Evolutionary conservation across 2,888 invertebrate species (phyloP).

Genomic region (Tribolium freemani): DNA sequence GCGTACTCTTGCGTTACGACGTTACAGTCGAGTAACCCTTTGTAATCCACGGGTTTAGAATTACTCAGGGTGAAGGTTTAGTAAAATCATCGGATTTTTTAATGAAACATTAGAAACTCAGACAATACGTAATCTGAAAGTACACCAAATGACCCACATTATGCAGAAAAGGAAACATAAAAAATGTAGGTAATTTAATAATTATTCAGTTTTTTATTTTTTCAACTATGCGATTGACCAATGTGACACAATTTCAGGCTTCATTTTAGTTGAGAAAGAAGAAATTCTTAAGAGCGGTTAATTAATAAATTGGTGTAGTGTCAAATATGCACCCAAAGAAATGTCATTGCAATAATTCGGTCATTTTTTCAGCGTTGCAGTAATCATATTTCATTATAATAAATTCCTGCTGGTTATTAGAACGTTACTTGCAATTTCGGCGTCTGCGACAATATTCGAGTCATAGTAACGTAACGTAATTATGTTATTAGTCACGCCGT

Average conservation of each 20-base stretch:
- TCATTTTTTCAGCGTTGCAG: constrained; percentile 1
- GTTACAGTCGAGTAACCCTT: neutral
- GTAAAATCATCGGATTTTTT: neutral
- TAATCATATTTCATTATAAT: neutral
- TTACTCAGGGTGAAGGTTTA: neutral
- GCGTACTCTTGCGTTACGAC: neutral
- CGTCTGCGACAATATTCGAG: constrained; percentile 55
- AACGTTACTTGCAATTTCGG: constrained; percentile 37
- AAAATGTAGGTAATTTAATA: neutral
- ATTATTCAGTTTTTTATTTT: neutral
- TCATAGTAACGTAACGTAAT: constrained; percentile 65
- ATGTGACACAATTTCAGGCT: neutral
- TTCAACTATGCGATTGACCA: neutral
- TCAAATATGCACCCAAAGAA: neutral
- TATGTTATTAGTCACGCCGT: constrained; percentile 69
- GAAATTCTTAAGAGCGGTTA: neutral
- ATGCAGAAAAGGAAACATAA: constrained; percentile 13
- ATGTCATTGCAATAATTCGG: constrained; percentile 5
- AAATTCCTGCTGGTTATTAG: constrained; percentile 34
- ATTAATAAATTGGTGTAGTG: neutral
- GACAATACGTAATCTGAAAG: constrained; percentile 26
- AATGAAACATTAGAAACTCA: neutral
- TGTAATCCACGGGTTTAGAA: neutral
- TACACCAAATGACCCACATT: constrained; percentile 9
- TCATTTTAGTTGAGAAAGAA: neutral